Evolutionary conservation across 2,113 vertebrate species (phyloP).

Genomic region (Reinhardtius hippoglossoides): DNA sequence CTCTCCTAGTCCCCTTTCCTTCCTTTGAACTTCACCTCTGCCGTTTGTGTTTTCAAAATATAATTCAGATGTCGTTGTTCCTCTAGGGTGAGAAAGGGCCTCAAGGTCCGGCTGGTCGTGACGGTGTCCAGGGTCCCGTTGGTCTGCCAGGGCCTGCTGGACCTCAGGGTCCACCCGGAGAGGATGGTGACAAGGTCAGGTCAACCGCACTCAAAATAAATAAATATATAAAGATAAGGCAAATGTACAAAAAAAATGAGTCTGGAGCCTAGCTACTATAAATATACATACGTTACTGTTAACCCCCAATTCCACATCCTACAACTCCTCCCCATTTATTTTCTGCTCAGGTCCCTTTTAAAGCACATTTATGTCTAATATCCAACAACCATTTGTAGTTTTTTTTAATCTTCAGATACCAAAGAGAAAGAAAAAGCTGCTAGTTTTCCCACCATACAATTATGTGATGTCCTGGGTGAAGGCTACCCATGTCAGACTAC

Average conservation of each 20-base stretch:
- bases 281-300: too few species aligned
- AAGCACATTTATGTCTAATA: too few species aligned
- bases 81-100: constrained; percentile 96
- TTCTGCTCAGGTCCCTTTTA: too few species aligned
- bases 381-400: too few species aligned
- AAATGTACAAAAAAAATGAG: neutral
- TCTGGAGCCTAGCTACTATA: too few species aligned
- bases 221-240: neutral
- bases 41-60: constrained; percentile 23
- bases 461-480: too few species aligned
- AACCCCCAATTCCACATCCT: too few species aligned
- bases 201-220: neutral
- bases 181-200: constrained; percentile 96
- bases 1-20: neutral
- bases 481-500: neutral
- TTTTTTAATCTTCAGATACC: too few species aligned
- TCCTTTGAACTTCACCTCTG: neutral
- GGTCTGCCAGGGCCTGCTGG: constrained; percentile 96
- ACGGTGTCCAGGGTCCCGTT: constrained; percentile 96
- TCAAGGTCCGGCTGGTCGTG: constrained; percentile 93
- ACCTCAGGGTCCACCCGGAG: constrained; percentile 95
- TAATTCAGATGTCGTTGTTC: constrained; percentile 12
- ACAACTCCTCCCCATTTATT: too few species aligned
- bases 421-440: neutral
- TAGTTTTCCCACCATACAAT: neutral